Base-by-base conservation (phyloP, 35 echinoderm and acorn worm genomes). In the Ptychodera flava region DNA sequence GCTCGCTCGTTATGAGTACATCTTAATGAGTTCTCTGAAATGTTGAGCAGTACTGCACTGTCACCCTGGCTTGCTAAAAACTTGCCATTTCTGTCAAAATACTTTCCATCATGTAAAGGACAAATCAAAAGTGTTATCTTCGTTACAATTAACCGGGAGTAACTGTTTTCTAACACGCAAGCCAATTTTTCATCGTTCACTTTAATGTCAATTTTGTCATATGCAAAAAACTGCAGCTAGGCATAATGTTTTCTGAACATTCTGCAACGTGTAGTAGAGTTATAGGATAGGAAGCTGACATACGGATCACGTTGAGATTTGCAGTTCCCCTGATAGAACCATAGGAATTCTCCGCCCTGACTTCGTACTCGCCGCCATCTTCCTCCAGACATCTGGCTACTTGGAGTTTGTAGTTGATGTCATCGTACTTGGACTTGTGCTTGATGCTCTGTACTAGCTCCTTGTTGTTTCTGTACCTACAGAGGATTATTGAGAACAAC, bases 331-430 rank as follows among this genome's bases (percentile, higher is more conserved):
- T 88, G 31, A 88, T 90, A 81, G 85, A 86, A 29, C 96, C 96
- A 33, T 90, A 99, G 0, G 90, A 86, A 87, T 99, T 99, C 79
- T 87, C 88, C 35, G 96, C 96, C 53, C 87, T 90, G 0, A 99
- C 93, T 31, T 45, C 86, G 85, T 99, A 99, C 33, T 86, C 78
- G 33, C 96, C 96, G 31, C 85, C 38, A 77, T 99, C 96, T 28
- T 85, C 90, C 0, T 90, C 77, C 1, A 75, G 16, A 31, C 85
- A 77, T 79, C 52, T 64, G 29, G 75, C 35, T 35, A 99, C 84
- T 79, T 85, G 79, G 33, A 99, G 80, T 15, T 78, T 64, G 86
- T 92, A 91, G 78, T 87, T 94, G 85, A 94, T 52, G 45, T 94
- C 89, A 80, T 92, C 90, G 28, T 93, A 90, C 76, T 87, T 89